These are phyloP conservation scores for Coelinius sp. DNA, from an alignment of 2,888 invertebrate genomes.

Conservation along the genomic window DNA sequence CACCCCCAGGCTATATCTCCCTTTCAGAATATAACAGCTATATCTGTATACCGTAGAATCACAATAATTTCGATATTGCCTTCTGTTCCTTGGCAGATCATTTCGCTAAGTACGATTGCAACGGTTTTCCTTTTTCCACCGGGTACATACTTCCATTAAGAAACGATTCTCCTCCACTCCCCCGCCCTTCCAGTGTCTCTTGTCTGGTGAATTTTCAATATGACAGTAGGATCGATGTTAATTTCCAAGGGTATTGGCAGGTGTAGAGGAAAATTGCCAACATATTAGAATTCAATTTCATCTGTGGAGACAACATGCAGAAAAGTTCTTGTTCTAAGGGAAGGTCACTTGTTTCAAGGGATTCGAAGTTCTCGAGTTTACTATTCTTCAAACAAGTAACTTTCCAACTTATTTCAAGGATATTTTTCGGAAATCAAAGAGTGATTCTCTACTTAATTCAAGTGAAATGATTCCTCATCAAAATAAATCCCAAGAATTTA, in stretches of 20 bases:
- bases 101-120: slow-evolving; percentile 63
- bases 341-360: too few species aligned
- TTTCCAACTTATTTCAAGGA: too few species aligned
- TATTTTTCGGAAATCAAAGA: too few species aligned
- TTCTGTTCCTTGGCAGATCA: slow-evolving; percentile 65
- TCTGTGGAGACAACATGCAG: too few species aligned
- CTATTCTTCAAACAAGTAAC: too few species aligned
- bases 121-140: slow-evolving; percentile 25
- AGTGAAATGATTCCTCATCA: too few species aligned
- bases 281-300: too few species aligned
- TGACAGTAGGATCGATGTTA: neutral
- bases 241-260: neutral
- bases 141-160: neutral
- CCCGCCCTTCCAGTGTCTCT: neutral
- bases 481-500: too few species aligned
- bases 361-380: too few species aligned
- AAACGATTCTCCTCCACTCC: neutral
- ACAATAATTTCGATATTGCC: slow-evolving; percentile 70
- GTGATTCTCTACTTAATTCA: too few species aligned
- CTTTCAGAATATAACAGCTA: slow-evolving; percentile 23
- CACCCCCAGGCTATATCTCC: slow-evolving; percentile 57
- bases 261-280: too few species aligned
- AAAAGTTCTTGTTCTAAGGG: too few species aligned
- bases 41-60: slow-evolving; percentile 54
- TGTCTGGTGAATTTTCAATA: neutral